A percentile compares a stretch with the other conserved stretches of the same genome.
Evolutionary conservation across 1,140 invertebrate species (phyloP).

Genomic region (Achatina immaculata): DNA sequence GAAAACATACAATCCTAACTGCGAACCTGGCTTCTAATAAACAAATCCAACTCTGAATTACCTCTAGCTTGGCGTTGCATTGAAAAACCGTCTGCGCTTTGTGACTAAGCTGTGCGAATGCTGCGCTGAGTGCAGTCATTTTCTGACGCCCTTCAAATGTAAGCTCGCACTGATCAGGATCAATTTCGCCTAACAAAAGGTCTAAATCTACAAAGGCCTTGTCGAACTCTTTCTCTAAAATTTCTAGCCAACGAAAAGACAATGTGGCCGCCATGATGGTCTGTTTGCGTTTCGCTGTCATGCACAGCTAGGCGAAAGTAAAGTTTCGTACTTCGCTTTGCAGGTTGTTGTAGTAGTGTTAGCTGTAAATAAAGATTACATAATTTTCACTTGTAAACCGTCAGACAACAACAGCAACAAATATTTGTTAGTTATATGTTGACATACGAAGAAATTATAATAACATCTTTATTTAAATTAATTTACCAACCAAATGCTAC

Average conservation of each 20-base stretch:
- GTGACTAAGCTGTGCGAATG: constrained; percentile 87
- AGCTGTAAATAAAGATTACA: too few species aligned
- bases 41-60: too few species aligned
- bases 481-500: too few species aligned
- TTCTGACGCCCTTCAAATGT: constrained; percentile 82
- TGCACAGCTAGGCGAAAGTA: neutral
- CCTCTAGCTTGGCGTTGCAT: constrained; percentile 85
- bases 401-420: too few species aligned
- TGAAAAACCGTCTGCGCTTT: constrained; percentile 88
- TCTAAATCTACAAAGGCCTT: constrained; percentile 88
- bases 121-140: constrained; percentile 83
- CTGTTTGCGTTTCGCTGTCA: constrained; percentile 22
- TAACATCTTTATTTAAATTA: too few species aligned
- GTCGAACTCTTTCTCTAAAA: constrained; percentile 90
- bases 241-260: constrained; percentile 81
- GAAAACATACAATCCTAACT: too few species aligned
- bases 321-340: constrained; percentile 5
- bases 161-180: constrained; percentile 81
- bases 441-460: too few species aligned
- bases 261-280: constrained; percentile 68
- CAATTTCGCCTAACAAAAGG: constrained; percentile 77
- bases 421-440: too few species aligned
- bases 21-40: too few species aligned
- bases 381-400: too few species aligned
- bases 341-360: too few species aligned